Conservation (phyloP, 2,888 invertebrate species). For the Sinopyrophorus schimmeli region DNA sequence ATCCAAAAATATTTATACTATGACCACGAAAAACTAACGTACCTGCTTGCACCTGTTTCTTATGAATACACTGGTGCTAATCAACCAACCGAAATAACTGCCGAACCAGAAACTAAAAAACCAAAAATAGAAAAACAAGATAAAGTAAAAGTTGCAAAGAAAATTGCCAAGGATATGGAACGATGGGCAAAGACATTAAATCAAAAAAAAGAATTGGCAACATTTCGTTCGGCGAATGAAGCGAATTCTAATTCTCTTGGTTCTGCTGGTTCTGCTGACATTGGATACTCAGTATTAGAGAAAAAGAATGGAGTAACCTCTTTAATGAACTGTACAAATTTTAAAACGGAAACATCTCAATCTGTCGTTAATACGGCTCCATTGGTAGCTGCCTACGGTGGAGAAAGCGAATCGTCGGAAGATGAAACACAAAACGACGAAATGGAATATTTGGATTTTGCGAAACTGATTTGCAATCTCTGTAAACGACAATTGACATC, state of each 20-base stretch:
- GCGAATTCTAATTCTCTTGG: slow-evolving; percentile 33
- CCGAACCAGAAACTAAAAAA: slow-evolving; percentile 64
- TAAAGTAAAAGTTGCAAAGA: slow-evolving; percentile 96
- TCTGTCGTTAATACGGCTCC: slow-evolving; percentile 48
- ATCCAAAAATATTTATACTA: slow-evolving; percentile 93
- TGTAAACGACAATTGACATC: slow-evolving; percentile 95
- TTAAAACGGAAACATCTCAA: slow-evolving; percentile 47
- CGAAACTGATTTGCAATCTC: slow-evolving; percentile 87
- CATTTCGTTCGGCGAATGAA: slow-evolving; percentile 39
- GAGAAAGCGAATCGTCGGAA: slow-evolving; percentile 69
- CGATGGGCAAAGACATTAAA: slow-evolving; percentile 97
- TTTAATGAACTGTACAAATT: slow-evolving; percentile 39
- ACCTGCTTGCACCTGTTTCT: slow-evolving; percentile 58
- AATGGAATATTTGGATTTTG: slow-evolving; percentile 83
- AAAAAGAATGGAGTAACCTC: slow-evolving; percentile 61
- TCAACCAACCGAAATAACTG: slow-evolving; percentile 44
- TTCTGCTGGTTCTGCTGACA: slow-evolving; percentile 82
- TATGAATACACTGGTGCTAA: slow-evolving; percentile 40
- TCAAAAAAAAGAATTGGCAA: slow-evolving; percentile 83
- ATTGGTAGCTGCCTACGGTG: slow-evolving; percentile 73
- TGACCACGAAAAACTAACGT: slow-evolving; percentile 76
- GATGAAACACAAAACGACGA: slow-evolving; percentile 66
- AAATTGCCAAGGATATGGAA: slow-evolving; percentile 94
- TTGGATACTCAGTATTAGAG: slow-evolving; percentile 89
- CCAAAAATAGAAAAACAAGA: slow-evolving; percentile 79